A percentile compares a stretch with the other conserved stretches of the same genome.
Conservation (phyloP, 2,888 invertebrate species). For the Lathronympha strigana region DNA sequence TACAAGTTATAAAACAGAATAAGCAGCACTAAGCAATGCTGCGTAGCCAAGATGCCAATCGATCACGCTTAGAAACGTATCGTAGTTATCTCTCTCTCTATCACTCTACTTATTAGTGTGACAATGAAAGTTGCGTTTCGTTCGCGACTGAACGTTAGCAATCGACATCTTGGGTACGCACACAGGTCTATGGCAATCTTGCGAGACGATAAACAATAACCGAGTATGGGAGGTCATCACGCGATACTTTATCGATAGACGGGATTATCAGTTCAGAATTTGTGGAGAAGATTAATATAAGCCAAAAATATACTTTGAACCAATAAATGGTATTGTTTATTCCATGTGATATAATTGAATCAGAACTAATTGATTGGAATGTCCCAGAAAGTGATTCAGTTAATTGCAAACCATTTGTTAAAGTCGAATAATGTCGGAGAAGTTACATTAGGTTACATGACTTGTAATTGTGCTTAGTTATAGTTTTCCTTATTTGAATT, state of each 20-base stretch:
- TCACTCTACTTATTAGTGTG: too few species aligned
- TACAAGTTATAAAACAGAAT: too few species aligned
- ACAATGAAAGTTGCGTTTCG: too few species aligned
- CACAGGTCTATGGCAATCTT: conserved; percentile 48
- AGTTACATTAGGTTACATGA: too few species aligned
- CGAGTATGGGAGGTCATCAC: conserved; percentile 50
- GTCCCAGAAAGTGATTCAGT: not conserved
- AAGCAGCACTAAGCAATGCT: too few species aligned
- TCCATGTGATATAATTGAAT: not conserved
- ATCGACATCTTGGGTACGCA: conserved; percentile 49
- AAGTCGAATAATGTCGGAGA: not conserved
- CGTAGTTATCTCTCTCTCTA: too few species aligned
- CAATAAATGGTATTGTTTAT: not conserved
- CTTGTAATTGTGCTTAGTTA: too few species aligned
- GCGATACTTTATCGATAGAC: conserved; percentile 49
- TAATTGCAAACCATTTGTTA: conserved; percentile 3
- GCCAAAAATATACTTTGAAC: not conserved
- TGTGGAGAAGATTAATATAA: not conserved
- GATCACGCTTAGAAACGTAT: too few species aligned
- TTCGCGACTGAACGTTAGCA: too few species aligned
- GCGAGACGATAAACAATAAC: conserved; percentile 52
- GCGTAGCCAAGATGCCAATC: too few species aligned
- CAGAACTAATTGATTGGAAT: not conserved
- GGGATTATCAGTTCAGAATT: conserved; percentile 13
- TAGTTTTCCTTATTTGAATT: too few species aligned